Conservation (phyloP, 23 tunicate species). For the Phallusia fumigata region DNA sequence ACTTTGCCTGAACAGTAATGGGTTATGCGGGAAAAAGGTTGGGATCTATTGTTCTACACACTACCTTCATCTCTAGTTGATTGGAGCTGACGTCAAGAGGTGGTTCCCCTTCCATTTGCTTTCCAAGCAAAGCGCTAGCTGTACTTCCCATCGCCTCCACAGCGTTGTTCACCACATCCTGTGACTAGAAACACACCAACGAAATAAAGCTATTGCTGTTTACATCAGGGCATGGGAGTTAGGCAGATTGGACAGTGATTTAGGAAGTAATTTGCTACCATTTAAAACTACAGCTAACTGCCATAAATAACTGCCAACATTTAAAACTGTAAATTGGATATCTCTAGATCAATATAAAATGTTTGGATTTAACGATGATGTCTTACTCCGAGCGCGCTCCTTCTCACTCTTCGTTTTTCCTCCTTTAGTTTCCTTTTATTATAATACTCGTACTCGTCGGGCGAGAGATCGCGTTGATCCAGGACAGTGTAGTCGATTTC, state of each 20-base stretch:
- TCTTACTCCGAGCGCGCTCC: constrained; percentile 84
- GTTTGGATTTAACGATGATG: too few relatives aligned
- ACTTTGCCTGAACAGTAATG: too few relatives aligned
- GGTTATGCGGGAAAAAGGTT: too few relatives aligned
- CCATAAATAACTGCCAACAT: too few relatives aligned
- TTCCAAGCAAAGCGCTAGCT: constrained; percentile 70
- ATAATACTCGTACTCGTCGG: constrained; percentile 82
- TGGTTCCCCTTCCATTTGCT: constrained; percentile 94
- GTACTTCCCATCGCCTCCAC: constrained; percentile 71
- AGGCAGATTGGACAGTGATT: too few relatives aligned
- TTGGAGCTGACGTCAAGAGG: constrained; percentile 73
- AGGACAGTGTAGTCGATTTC: constrained; percentile 55
- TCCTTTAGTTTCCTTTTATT: constrained; percentile 49
- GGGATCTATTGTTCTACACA: too few relatives aligned
- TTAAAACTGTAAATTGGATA: too few relatives aligned
- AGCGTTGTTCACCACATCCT: constrained; percentile 75
- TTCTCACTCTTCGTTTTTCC: constrained; percentile 80
- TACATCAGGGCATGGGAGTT: too few relatives aligned
- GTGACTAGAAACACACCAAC: constrained; percentile 45
- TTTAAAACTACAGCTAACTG: too few relatives aligned
- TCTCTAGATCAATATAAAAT: too few relatives aligned
- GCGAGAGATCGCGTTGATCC: constrained; percentile 79
- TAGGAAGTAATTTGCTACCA: too few relatives aligned
- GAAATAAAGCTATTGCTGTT: too few relatives aligned
- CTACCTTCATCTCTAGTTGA: constrained; percentile 88